These are phyloP conservation scores for Dorcus hopei DNA, from an alignment of 2,888 invertebrate species.

Conservation along the genomic window DNA sequence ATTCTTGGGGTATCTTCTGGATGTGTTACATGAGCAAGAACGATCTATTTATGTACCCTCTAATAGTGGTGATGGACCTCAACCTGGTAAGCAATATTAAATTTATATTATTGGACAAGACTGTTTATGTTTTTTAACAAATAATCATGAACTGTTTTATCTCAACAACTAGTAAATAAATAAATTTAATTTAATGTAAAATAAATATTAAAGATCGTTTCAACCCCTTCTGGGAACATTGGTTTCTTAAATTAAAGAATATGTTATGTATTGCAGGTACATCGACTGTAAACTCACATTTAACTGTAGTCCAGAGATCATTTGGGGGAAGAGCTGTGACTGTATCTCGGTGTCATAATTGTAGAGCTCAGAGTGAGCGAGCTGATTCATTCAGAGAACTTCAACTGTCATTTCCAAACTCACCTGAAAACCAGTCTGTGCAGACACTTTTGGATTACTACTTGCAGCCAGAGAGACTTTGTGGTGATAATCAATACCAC, in stretches of 20 bases:
- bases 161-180: too few species aligned
- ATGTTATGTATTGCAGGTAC: conserved; percentile 15
- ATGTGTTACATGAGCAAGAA: conserved; percentile 73
- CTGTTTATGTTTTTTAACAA: too few species aligned
- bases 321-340: conserved; percentile 77
- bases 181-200: too few species aligned
- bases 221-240: too few species aligned
- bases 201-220: too few species aligned
- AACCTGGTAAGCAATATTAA: conserved; percentile 1
- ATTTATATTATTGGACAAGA: too few species aligned
- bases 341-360: conserved; percentile 70
- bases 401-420: conserved; percentile 68
- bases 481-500: conserved; percentile 78
- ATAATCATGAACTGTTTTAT: too few species aligned
- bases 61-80: conserved; percentile 10
- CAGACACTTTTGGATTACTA: conserved; percentile 76
- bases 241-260: too few species aligned
- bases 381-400: conserved; percentile 79
- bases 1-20: conserved; percentile 72
- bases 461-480: conserved; percentile 71
- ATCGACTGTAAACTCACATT: conserved; percentile 5
- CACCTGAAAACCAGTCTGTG: conserved; percentile 57
- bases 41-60: conserved; percentile 35
- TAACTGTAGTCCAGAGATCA: conserved; percentile 60
- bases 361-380: conserved; percentile 68